Evolutionary conservation across 2,113 vertebrate species (phyloP).

Genomic region (Origma solitaria): DNA sequence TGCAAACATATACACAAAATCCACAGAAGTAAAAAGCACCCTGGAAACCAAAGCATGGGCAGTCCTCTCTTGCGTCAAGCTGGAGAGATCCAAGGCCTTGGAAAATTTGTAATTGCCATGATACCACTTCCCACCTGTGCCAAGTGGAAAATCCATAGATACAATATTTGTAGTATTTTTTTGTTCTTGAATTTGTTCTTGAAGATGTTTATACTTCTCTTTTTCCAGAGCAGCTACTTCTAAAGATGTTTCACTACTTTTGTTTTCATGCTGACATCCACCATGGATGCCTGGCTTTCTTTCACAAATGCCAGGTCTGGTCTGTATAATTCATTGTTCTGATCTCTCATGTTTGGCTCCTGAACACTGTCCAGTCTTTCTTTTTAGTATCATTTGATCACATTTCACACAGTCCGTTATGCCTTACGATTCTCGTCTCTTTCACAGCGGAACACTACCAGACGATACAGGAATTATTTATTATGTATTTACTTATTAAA

Average conservation of each 20-base stretch:
- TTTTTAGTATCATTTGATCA: neutral
- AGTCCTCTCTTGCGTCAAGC: neutral
- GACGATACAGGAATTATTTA: neutral
- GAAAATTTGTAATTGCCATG: fast-evolving
- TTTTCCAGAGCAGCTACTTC: neutral
- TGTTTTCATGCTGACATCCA: fast-evolving
- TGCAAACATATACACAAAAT: neutral
- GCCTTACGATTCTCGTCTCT: neutral
- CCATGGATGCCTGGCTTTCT: neutral
- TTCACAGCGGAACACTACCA: neutral
- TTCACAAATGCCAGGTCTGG: neutral
- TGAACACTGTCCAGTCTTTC: neutral
- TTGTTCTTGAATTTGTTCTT: neutral
- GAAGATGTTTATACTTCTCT: neutral
- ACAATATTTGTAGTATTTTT: neutral
- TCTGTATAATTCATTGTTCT: neutral
- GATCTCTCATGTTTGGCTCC: neutral
- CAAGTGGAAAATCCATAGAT: neutral
- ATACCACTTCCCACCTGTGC: fast-evolving
- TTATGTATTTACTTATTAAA: neutral
- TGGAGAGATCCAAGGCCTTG: neutral
- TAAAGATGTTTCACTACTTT: neutral
- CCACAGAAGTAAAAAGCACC: neutral
- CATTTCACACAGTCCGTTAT: neutral
- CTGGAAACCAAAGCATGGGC: neutral